Conservation (phyloP, 2,113 vertebrate genomes). For the Polyodon spathula region DNA sequence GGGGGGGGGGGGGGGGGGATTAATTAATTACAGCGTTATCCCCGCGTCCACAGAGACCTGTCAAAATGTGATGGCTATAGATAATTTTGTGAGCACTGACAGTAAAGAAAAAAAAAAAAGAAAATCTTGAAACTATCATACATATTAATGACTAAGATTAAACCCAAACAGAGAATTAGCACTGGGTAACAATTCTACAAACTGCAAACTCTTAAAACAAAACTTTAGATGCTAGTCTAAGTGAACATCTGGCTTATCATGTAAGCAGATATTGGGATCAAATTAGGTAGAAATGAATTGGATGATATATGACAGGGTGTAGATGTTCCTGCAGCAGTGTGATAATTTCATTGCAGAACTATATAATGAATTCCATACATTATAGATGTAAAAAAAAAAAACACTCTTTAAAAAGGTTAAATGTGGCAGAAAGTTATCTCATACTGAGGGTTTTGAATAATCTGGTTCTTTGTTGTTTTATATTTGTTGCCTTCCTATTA, state of each 20-base stretch:
- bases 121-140: constrained; percentile 48
- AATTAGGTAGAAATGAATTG: constrained; percentile 99
- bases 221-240: constrained; percentile 70
- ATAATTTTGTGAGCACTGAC: constrained; percentile 45
- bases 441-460: constrained; percentile 32
- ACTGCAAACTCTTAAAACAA: constrained; percentile 59
- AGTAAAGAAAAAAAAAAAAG: constrained; percentile 46
- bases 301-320: constrained; percentile 98
- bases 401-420: constrained; percentile 48
- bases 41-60: constrained; percentile 48
- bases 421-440: constrained; percentile 44
- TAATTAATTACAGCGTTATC: too few relatives aligned
- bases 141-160: constrained; percentile 54
- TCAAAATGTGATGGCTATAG: constrained; percentile 40
- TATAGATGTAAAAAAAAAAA: constrained; percentile 75
- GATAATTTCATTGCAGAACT: constrained; percentile 91
- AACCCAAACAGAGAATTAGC: constrained; percentile 32
- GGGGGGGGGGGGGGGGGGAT: too few relatives aligned
- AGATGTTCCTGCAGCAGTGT: constrained; percentile 93
- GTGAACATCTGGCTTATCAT: constrained; percentile 94
- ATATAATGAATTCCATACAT: constrained; percentile 92
- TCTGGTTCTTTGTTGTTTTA: constrained; percentile 33
- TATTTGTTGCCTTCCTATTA: not conserved
- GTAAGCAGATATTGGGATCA: constrained; percentile 95
- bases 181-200: constrained; percentile 66